Base-by-base conservation (phyloP, 2,797 vertebrate species). In the Australoheros facetus region DNA sequence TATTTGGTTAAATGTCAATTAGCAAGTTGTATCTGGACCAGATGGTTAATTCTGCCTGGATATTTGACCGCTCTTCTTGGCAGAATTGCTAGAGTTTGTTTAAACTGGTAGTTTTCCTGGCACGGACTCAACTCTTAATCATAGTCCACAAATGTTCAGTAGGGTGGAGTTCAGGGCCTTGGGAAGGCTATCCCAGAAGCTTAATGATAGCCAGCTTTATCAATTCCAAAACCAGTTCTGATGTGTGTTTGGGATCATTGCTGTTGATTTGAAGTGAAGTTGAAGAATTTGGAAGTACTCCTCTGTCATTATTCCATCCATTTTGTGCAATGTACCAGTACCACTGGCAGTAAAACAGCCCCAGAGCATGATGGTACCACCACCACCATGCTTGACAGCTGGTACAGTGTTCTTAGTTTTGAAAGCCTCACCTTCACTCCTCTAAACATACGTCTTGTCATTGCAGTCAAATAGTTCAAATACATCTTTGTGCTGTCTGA, bases 381-480 rank as follows among this genome's bases (percentile, higher is more conserved):
- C 60, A 42, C 37, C 2, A 2, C 59, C 7, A 3, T 62, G 0
- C 58, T 23, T 0, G 11, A 60, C n/a, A 39, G n/a, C 7, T 39
- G 21, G 58, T 34, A 8, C 32, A 60, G n/a, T 39, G n/a, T 0
- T 60, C 59, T 60, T 39, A 23, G 34, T 14, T 62, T 42, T 62
- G 34, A 62, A 23, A 62, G 34, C 8, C 37, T 64, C 37, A 17
- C 13, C 13, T 64, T 26, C 10, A 64, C 21, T 42, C 21, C 23
- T 42, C 37, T 12, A 64, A 64, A 64, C 60, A 64, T 12, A 39
- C 10, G 11, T 39, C 10, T 3, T 39, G 37, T 39, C 37, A 39
- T 12, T 39, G 37, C 1, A 10, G 37, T 11, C 37, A 39, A 4
- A 12, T 12, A 12, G 37, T 12, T 39, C 37, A 39, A 39, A 39